Percentiles rank a stretch among this genome's conserved stretches.
Evolutionary conservation across 1,140 invertebrate genomes (phyloP).

Genomic region (Ips typographus): DNA sequence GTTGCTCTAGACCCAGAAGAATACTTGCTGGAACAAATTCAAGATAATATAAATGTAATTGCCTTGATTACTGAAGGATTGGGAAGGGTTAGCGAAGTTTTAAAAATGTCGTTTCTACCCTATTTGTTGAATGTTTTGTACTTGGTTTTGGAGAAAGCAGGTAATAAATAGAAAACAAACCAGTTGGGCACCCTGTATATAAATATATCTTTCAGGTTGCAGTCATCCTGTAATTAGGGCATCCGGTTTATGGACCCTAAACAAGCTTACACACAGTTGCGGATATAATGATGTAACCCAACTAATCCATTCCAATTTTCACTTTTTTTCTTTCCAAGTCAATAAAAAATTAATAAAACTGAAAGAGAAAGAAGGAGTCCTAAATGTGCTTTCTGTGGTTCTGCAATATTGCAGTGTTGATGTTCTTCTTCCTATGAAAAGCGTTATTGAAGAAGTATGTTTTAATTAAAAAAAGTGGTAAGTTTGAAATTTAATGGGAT

Average conservation of each 20-base stretch:
- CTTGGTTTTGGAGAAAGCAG: constrained; percentile 65
- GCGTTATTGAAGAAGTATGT: constrained; percentile 63
- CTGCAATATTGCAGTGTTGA: constrained; percentile 63
- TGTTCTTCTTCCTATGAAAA: constrained; percentile 61
- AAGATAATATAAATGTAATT: constrained; percentile 60
- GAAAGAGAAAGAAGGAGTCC: constrained; percentile 55
- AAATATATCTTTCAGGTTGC: constrained; percentile 54
- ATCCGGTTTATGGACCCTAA: constrained; percentile 58
- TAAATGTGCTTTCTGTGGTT: constrained; percentile 63
- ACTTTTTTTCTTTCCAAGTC: constrained; percentile 68
- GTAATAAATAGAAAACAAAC: constrained; percentile 44
- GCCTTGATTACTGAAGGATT: constrained; percentile 66
- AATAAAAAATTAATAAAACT: constrained; percentile 61
- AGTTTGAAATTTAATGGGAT: constrained; percentile 4
- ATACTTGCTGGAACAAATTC: constrained; percentile 54
- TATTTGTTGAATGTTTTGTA: constrained; percentile 67
- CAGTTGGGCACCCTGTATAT: background rate
- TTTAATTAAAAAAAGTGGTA: background rate
- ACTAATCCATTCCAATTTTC: constrained; percentile 62
- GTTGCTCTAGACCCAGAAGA: constrained; percentile 15
- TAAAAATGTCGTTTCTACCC: constrained; percentile 56
- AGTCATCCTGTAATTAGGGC: constrained; percentile 57
- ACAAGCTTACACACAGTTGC: constrained; percentile 56
- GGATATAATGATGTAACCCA: constrained; percentile 54
- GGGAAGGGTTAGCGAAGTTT: constrained; percentile 57